Percentiles rank a stretch among this genome's conserved stretches.
Conservation (phyloP, 2,888 invertebrate species). For the Spodoptera littoralis region DNA sequence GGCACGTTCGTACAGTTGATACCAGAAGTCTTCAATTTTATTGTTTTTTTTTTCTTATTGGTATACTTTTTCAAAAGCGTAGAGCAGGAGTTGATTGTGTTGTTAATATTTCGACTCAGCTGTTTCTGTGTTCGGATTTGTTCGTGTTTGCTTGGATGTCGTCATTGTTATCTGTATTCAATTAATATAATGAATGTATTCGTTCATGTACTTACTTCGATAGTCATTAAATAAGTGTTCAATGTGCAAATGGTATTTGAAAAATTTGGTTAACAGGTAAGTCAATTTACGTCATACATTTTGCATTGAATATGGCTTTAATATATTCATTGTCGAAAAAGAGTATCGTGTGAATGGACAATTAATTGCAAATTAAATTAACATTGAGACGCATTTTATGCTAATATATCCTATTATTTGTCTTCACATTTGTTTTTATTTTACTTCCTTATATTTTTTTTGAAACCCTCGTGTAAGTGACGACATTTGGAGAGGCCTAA, state of each 20-base stretch:
- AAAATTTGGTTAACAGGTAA: slow-evolving; percentile 42
- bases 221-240: slow-evolving; percentile 41
- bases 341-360: slow-evolving; percentile 1
- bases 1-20: slow-evolving; percentile 25
- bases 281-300: slow-evolving; percentile 38
- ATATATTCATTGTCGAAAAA: neutral
- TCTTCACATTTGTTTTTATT: slow-evolving; percentile 14
- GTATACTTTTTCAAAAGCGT: slow-evolving; percentile 49
- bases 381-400: slow-evolving; percentile 1
- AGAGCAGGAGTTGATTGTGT: slow-evolving; percentile 45
- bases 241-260: slow-evolving; percentile 34
- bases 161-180: slow-evolving; percentile 34
- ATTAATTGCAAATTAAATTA: slow-evolving; percentile 3
- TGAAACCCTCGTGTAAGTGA: slow-evolving; percentile 1
- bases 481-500: too few relatives aligned
- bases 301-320: slow-evolving; percentile 16
- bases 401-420: slow-evolving; percentile 5
- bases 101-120: slow-evolving; percentile 42
- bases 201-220: slow-evolving; percentile 28
- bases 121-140: slow-evolving; percentile 51
- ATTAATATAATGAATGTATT: slow-evolving; percentile 31
- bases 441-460: slow-evolving; percentile 31
- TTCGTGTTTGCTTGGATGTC: slow-evolving; percentile 50
- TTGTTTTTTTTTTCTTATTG: slow-evolving; percentile 19
- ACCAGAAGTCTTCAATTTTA: slow-evolving; percentile 29